phyloP scores from a whole-genome alignment of 2,113 vertebrate species.

The Cephalopholis sonnerati region DNA sequence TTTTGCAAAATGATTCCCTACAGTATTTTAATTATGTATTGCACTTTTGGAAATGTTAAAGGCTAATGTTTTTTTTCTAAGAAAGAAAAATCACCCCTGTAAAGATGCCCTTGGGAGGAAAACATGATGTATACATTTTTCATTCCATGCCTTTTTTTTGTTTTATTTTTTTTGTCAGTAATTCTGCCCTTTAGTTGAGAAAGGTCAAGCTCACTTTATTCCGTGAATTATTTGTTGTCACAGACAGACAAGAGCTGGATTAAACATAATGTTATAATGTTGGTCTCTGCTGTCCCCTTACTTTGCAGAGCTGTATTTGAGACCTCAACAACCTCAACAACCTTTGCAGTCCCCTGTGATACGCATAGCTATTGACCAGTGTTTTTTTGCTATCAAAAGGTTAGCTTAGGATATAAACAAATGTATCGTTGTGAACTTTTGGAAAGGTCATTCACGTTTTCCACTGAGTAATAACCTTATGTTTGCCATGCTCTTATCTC shows the following conservation, averaged over 20 bases:
- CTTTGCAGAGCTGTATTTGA: slow-evolving; percentile 1
- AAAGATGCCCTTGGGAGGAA: slow-evolving; percentile 11
- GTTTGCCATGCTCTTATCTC: slow-evolving; percentile 29
- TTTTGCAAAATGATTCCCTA: slow-evolving; percentile 29
- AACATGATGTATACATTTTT: slow-evolving; percentile 11
- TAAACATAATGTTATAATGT: not conserved
- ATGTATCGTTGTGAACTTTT: slow-evolving; percentile 36
- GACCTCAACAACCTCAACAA: slow-evolving; percentile 2
- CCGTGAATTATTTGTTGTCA: slow-evolving; percentile 19
- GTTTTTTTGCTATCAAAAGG: slow-evolving; percentile 53
- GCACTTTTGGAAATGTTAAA: slow-evolving; percentile 69
- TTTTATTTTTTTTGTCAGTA: slow-evolving; percentile 8
- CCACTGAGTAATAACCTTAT: slow-evolving; percentile 34
- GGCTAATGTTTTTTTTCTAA: slow-evolving; percentile 63
- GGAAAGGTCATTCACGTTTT: slow-evolving; percentile 57
- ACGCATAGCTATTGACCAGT: slow-evolving; percentile 39
- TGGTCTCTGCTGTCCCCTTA: not conserved
- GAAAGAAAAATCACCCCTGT: slow-evolving; percentile 48
- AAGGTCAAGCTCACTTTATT: slow-evolving; percentile 59
- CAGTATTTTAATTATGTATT: slow-evolving; percentile 71
- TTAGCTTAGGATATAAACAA: slow-evolving; percentile 54
- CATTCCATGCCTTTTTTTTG: not conserved
- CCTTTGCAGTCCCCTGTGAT: slow-evolving; percentile 29
- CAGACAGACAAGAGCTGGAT: slow-evolving; percentile 11
- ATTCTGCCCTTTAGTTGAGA: slow-evolving; percentile 37